A percentile compares a stretch with the other conserved stretches of the same genome.
Evolutionary conservation across 2,113 vertebrate species (phyloP).

Genomic region (Chelonoidis abingdonii): DNA sequence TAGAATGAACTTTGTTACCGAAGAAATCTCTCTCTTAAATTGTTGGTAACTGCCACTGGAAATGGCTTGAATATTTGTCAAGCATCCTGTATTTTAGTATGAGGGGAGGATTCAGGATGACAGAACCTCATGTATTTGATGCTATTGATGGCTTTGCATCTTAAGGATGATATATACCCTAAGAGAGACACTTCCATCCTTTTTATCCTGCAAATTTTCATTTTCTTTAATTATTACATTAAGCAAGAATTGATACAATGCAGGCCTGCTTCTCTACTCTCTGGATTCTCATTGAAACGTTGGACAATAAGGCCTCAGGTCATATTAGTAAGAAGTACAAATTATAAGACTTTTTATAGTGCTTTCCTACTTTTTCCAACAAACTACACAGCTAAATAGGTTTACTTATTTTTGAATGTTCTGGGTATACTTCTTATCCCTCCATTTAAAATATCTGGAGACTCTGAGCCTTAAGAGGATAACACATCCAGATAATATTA

Average conservation of each 20-base stretch:
- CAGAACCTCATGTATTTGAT: not conserved
- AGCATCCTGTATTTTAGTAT: not conserved
- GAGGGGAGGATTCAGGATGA: not conserved
- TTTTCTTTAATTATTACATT: not conserved
- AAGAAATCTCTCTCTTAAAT: not conserved
- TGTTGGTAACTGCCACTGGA: not conserved
- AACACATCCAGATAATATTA: not conserved
- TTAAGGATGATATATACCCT: not conserved
- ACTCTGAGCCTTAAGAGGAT: not conserved
- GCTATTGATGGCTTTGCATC: not conserved
- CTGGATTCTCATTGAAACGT: not conserved
- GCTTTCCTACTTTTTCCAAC: not conserved
- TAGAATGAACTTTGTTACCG: not conserved
- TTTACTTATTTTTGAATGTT: not conserved
- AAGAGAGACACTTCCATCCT: not conserved
- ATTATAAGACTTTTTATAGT: not conserved
- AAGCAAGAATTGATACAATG: accelerated
- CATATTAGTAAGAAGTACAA: not conserved
- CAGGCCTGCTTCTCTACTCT: not conserved
- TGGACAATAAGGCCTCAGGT: not conserved
- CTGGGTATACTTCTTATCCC: not conserved
- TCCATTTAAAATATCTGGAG: not conserved
- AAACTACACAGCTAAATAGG: not conserved
- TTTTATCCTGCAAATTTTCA: not conserved
- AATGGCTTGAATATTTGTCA: not conserved